These are phyloP conservation scores for Onchidella celtica DNA, from an alignment of 2,888 invertebrate species.

Conservation along the genomic window DNA sequence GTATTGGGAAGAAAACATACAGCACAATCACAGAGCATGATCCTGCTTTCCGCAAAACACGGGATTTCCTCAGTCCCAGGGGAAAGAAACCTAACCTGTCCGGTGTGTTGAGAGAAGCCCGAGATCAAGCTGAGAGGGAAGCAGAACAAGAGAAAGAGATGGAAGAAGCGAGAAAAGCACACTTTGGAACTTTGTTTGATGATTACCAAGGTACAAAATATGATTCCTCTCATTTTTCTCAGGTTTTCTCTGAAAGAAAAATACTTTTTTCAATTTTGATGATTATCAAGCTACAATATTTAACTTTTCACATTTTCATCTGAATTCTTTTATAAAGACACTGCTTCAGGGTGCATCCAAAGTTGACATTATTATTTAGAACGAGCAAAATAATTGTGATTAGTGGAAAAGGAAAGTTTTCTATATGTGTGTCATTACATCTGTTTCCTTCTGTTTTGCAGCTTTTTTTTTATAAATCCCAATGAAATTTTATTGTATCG, in stretches of 20 bases:
- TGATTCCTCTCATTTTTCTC: no score
- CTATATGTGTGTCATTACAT: no score
- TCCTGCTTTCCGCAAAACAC: slow-evolving; percentile 89
- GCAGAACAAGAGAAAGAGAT: slow-evolving; percentile 81
- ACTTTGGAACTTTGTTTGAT: slow-evolving; percentile 87
- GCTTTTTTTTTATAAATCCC: no score
- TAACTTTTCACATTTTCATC: neutral
- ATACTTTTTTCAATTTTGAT: neutral
- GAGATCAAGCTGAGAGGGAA: slow-evolving; percentile 83
- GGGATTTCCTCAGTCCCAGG: slow-evolving; percentile 83
- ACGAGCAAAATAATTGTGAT: no score
- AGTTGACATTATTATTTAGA: no score
- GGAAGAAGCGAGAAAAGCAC: slow-evolving; percentile 84
- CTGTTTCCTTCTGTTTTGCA: no score
- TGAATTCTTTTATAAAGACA: no score
- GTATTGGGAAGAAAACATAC: slow-evolving; percentile 97
- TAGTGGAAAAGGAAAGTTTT: no score
- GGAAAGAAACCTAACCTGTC: slow-evolving; percentile 78
- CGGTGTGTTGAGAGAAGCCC: slow-evolving; percentile 86
- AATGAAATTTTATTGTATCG: no score
- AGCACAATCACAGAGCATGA: slow-evolving; percentile 95
- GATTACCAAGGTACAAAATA: slow-evolving; percentile 87
- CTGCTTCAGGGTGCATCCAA: no score
- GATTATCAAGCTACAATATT: neutral
- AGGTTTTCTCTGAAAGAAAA: neutral